These are phyloP conservation scores for Lepidocyrtoides sp. DNA, from an alignment of 2,888 invertebrate genomes.

Conservation along the genomic window DNA sequence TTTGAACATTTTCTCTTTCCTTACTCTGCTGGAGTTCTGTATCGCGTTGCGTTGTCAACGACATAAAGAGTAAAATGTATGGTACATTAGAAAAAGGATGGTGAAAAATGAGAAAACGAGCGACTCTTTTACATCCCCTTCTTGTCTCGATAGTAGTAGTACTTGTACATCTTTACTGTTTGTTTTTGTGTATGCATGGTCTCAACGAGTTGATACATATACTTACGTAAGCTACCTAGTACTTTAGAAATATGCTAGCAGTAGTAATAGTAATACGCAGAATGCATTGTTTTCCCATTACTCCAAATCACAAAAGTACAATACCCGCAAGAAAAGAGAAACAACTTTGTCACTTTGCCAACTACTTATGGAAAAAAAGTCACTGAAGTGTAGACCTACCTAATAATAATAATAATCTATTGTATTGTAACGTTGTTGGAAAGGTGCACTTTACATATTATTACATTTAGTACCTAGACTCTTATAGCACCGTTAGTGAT, in stretches of 20 bases:
- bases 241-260: neutral
- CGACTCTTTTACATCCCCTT: neutral
- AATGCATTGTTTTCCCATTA: neutral
- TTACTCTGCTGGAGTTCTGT: no score
- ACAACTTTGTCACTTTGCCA: slow-evolving; percentile 28
- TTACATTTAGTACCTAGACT: no score
- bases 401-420: neutral
- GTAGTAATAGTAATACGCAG: neutral
- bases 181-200: neutral
- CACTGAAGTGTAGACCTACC: neutral
- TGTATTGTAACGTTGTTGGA: no score
- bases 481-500: no score
- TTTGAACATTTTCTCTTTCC: slow-evolving; percentile 5
- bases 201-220: no score
- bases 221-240: no score
- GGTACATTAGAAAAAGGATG: neutral
- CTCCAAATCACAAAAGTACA: neutral
- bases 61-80: neutral
- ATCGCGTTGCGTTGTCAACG: slow-evolving; percentile 3
- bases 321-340: neutral
- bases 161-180: neutral
- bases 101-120: neutral
- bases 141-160: neutral
- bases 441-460: no score
- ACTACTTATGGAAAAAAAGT: neutral